Percentiles rank a stretch among this genome's conserved stretches.
Evolutionary conservation across 2,113 vertebrate species (phyloP).

Genomic region (Trogon melanurus): DNA sequence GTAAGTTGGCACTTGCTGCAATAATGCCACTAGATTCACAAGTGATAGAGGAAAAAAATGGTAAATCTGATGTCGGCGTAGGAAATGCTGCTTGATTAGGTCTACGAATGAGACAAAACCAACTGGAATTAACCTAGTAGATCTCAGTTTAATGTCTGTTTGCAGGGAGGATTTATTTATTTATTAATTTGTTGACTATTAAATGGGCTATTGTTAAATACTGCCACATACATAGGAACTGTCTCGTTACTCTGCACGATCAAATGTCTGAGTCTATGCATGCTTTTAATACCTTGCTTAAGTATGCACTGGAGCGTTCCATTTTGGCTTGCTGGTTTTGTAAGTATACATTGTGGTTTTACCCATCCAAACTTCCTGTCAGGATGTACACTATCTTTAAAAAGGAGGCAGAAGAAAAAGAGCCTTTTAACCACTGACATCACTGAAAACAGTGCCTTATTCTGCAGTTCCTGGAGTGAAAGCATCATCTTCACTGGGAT

Average conservation of each 20-base stretch:
- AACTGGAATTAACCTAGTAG: not conserved
- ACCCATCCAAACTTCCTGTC: not conserved
- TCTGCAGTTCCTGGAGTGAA: not conserved
- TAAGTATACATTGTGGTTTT: not conserved
- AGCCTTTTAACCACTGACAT: not conserved
- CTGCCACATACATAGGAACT: not conserved
- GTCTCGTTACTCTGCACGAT: not conserved
- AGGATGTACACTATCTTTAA: not conserved
- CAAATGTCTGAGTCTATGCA: not conserved
- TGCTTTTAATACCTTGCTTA: not conserved
- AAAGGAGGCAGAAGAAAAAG: conserved; percentile 17
- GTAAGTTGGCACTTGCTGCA: not conserved
- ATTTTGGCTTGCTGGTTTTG: not conserved
- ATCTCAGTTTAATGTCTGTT: not conserved
- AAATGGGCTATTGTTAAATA: not conserved
- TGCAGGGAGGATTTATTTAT: not conserved
- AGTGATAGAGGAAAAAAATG: not conserved
- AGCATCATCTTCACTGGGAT: not conserved
- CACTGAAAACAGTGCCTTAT: conserved; percentile 8
- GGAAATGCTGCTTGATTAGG: not conserved
- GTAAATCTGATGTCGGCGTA: not conserved
- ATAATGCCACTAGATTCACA: not conserved
- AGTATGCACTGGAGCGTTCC: not conserved
- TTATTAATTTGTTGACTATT: not conserved
- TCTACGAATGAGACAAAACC: not conserved